Evolutionary conservation across 2,113 vertebrate species (phyloP).

Genomic region (Recurvirostra avosetta): DNA sequence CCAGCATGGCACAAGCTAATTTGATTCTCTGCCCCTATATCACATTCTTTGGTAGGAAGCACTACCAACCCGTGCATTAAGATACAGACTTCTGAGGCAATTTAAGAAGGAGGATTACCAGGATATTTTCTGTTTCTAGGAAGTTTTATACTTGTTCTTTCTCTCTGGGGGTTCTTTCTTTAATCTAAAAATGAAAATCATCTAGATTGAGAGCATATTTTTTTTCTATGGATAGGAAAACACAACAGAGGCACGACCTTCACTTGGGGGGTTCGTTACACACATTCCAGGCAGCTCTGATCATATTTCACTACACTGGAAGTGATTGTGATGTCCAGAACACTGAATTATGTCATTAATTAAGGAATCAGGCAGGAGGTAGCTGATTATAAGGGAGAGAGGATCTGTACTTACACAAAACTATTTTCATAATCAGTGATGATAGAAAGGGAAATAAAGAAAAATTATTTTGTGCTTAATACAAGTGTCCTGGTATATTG

Average conservation of each 20-base stretch:
- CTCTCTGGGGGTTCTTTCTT: not conserved
- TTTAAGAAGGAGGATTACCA: not conserved
- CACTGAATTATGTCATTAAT: slow-evolving; percentile 68
- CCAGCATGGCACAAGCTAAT: not conserved
- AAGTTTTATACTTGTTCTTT: not conserved
- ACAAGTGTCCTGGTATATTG: slow-evolving; percentile 9
- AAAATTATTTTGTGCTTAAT: slow-evolving; percentile 44
- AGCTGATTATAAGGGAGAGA: slow-evolving; percentile 56
- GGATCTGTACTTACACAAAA: slow-evolving; percentile 59
- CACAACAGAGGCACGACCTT: not conserved
- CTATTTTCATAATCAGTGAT: slow-evolving; percentile 63
- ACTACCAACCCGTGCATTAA: not conserved
- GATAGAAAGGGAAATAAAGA: slow-evolving; percentile 63
- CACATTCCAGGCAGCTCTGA: slow-evolving; percentile 45
- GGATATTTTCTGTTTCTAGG: not conserved
- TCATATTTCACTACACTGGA: slow-evolving; percentile 58
- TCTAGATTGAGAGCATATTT: not conserved
- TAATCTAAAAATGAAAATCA: not conserved
- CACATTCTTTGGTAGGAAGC: not conserved
- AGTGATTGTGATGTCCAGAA: slow-evolving; percentile 61
- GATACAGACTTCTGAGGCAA: not conserved
- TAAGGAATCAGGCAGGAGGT: slow-evolving; percentile 59
- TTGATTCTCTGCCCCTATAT: not conserved
- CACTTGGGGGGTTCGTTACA: not conserved
- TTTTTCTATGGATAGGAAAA: not conserved